A percentile compares a stretch with the other conserved stretches of the same genome.
phyloP scores from a whole-genome alignment of 2,113 vertebrate genomes.

The Arvicanthis niloticus region DNA sequence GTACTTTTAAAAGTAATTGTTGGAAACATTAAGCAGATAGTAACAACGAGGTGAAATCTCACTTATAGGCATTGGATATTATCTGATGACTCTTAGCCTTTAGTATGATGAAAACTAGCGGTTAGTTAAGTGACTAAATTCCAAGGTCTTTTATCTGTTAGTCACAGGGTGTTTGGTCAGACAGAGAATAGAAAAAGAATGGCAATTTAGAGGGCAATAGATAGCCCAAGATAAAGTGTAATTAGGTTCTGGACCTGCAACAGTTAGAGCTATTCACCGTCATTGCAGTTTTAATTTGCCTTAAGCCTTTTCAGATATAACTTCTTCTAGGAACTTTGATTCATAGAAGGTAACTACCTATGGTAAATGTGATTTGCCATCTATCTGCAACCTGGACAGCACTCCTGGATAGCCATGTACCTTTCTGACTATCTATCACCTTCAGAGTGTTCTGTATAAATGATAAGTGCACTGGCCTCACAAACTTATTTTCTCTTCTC shows the following conservation, averaged over 20 bases:
- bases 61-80: neutral
- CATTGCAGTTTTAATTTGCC: neutral
- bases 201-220: neutral
- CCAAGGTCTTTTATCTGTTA: too few species aligned
- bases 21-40: neutral
- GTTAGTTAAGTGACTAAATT: neutral
- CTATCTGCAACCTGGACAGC: neutral
- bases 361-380: neutral
- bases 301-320: neutral
- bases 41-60: neutral
- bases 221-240: neutral
- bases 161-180: neutral
- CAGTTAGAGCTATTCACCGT: neutral
- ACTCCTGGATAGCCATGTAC: neutral
- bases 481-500: neutral
- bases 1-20: neutral
- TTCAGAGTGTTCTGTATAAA: neutral
- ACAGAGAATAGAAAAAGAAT: neutral
- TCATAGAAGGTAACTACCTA: too few species aligned
- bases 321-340: neutral
- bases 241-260: neutral
- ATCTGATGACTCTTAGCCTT: neutral
- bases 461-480: neutral
- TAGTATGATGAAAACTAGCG: neutral
- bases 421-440: neutral